phyloP scores from a whole-genome alignment of 2,888 invertebrate genomes.

The Pachycephus smyrnensis region DNA sequence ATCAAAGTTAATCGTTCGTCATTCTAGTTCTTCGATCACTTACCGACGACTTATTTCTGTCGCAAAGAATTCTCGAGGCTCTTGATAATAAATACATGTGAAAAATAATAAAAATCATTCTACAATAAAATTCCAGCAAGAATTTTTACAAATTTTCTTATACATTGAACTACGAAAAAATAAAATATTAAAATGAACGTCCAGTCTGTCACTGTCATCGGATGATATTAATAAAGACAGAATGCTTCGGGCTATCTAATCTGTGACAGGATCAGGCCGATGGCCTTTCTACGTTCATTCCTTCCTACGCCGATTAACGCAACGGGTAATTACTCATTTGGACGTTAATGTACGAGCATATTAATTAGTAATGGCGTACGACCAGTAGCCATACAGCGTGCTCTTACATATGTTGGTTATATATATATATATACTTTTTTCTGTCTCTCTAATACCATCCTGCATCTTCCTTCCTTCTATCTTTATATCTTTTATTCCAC shows the following conservation, averaged over 20 bases:
- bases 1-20: background rate
- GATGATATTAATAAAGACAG: constrained; percentile 63
- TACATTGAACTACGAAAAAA: background rate
- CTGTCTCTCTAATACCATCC: background rate
- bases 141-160: background rate
- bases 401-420: background rate
- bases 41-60: background rate
- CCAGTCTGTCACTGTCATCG: constrained; percentile 60
- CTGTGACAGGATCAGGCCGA: constrained; percentile 52
- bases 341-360: constrained; percentile 57
- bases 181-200: constrained; percentile 9
- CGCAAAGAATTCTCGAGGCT: background rate
- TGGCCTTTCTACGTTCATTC: constrained; percentile 11
- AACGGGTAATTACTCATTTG: constrained; percentile 53
- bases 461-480: background rate
- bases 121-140: background rate
- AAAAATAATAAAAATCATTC: background rate
- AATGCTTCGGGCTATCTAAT: constrained; percentile 49
- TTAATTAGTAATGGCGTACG: constrained; percentile 52
- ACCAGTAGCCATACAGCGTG: background rate
- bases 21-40: background rate
- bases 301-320: constrained; percentile 16
- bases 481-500: background rate
- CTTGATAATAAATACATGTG: background rate
- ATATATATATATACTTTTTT: background rate